These are phyloP conservation scores for Trachymyrmex cornetzi DNA, from an alignment of 1,140 invertebrate genomes.

Conservation along the genomic window DNA sequence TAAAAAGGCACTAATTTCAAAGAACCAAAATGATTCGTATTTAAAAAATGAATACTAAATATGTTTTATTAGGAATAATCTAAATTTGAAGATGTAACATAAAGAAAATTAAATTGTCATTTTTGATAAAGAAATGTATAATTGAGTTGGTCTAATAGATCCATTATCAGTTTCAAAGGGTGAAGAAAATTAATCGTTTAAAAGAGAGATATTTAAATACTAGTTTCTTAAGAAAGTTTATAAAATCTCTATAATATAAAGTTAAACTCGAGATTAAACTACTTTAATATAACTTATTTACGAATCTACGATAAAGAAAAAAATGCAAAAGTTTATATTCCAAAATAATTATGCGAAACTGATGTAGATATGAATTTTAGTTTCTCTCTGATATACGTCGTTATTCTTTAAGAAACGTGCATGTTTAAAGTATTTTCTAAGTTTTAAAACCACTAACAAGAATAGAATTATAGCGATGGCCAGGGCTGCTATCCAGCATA, in stretches of 20 bases:
- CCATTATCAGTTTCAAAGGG: too few relatives aligned
- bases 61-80: too few relatives aligned
- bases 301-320: not conserved
- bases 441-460: not conserved
- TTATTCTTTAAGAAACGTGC: not conserved
- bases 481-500: not conserved
- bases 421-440: conserved; percentile 1
- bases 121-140: too few relatives aligned
- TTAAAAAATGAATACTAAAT: too few relatives aligned
- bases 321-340: not conserved
- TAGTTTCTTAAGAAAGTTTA: not conserved
- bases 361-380: not conserved
- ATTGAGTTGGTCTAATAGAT: too few relatives aligned
- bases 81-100: too few relatives aligned
- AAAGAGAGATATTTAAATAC: not conserved
- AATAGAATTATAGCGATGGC: conserved; percentile 6
- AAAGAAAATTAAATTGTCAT: too few relatives aligned
- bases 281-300: not conserved
- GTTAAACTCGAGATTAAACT: not conserved
- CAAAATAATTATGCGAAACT: conserved; percentile 7
- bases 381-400: not conserved
- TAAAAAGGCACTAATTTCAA: too few relatives aligned
- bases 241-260: not conserved
- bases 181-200: not conserved
- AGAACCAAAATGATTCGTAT: too few relatives aligned